Conservation (phyloP, 2,113 vertebrate genomes). For the Heptranchias perlo region DNA sequence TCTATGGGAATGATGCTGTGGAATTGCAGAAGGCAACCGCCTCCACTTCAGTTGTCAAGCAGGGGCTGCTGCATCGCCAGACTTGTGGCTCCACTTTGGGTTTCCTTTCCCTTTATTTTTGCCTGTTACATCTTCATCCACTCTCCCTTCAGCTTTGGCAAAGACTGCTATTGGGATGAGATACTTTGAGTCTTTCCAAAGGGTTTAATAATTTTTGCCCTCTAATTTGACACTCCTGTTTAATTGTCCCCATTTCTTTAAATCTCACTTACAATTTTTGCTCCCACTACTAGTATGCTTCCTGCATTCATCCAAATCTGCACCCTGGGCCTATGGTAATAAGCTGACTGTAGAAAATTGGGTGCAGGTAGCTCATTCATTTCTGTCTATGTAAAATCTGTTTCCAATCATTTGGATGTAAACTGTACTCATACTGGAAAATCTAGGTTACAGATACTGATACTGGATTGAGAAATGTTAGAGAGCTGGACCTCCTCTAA, state of each 20-base stretch:
- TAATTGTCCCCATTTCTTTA: not conserved
- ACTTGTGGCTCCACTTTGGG: no score
- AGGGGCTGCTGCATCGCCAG: no score
- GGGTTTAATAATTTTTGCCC: not conserved
- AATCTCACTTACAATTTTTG: not conserved
- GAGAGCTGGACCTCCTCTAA: no score
- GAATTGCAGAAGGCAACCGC: no score
- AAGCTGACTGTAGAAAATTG: not conserved
- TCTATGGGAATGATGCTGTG: no score
- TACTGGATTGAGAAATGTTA: not conserved
- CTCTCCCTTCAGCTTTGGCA: no score
- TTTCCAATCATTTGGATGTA: not conserved
- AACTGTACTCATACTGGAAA: not conserved
- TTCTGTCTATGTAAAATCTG: not conserved
- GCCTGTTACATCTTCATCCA: no score
- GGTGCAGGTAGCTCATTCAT: not conserved
- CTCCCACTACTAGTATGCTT: not conserved
- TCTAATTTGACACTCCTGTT: not conserved
- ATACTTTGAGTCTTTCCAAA: no score
- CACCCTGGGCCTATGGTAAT: not conserved
- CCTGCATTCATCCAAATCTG: not conserved
- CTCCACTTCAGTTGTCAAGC: no score
- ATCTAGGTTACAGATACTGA: not conserved
- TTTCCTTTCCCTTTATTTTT: no score
- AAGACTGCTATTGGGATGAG: no score